phyloP scores from a whole-genome alignment of 1,140 invertebrate species.

The Diuraphis noxia region DNA sequence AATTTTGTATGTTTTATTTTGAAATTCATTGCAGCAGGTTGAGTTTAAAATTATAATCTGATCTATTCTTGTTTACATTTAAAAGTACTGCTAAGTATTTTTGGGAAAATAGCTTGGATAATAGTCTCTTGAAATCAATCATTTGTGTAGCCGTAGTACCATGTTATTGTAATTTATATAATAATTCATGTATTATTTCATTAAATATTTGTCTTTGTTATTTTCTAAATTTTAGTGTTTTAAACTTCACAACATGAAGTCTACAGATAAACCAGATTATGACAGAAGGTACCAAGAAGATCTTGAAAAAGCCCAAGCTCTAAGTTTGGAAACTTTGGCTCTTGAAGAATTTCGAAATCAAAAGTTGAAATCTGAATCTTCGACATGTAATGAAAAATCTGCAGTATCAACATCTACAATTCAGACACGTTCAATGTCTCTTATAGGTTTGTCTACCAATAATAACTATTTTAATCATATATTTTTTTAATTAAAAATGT shows the following conservation, averaged over 20 bases:
- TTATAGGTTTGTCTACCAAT: slow-evolving; percentile 35
- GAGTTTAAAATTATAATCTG: not conserved
- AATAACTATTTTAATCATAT: not conserved
- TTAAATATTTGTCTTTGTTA: not conserved
- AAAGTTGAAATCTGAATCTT: slow-evolving; percentile 48
- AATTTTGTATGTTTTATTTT: not conserved
- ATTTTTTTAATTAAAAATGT: not conserved
- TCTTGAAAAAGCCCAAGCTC: slow-evolving; percentile 79
- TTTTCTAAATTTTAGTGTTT: slow-evolving; percentile 18
- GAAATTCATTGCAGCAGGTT: not conserved
- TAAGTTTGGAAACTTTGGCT: slow-evolving; percentile 82
- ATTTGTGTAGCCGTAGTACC: not conserved
- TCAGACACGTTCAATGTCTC: slow-evolving; percentile 21
- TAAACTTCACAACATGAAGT: slow-evolving; percentile 28
- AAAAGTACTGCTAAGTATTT: not conserved
- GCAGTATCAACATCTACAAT: not conserved
- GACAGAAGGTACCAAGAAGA: slow-evolving; percentile 71
- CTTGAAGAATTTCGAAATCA: slow-evolving; percentile 75
- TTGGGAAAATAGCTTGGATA: not conserved
- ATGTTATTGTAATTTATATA: not conserved
- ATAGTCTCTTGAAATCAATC: not conserved
- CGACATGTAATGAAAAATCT: not conserved
- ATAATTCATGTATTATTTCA: not conserved
- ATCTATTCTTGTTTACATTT: not conserved
- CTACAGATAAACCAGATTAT: slow-evolving; percentile 41